These are phyloP conservation scores for Labeo rohita DNA, from an alignment of 2,113 vertebrate genomes.

Conservation along the genomic window DNA sequence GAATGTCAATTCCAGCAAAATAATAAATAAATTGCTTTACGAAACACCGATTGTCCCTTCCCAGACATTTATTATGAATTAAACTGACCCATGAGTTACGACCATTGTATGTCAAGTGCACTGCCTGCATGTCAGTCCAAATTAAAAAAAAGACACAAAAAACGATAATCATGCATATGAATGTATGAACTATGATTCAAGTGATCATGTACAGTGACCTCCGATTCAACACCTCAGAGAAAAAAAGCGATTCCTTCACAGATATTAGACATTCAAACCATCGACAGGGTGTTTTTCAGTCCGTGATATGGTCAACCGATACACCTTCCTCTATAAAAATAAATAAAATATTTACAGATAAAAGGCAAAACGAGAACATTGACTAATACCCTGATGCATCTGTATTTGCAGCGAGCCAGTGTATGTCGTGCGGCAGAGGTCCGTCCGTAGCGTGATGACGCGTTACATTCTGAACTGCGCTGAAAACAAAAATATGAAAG, in stretches of 20 bases:
- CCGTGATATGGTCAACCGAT: slow-evolving; percentile 39
- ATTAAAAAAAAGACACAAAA: neutral
- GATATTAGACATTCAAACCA: slow-evolving; percentile 26
- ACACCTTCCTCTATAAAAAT: slow-evolving; percentile 49
- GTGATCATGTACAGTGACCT: slow-evolving; percentile 16
- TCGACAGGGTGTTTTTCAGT: neutral
- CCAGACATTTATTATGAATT: neutral
- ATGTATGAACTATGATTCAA: slow-evolving; percentile 8
- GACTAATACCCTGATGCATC: slow-evolving; percentile 35
- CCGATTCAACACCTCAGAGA: slow-evolving; percentile 5
- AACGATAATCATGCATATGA: slow-evolving; percentile 5
- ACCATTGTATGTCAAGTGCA: no score
- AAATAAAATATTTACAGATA: slow-evolving; percentile 55
- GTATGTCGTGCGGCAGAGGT: slow-evolving; percentile 18
- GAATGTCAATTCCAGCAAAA: neutral
- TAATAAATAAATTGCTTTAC: neutral
- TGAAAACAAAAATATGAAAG: neutral
- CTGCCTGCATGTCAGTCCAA: neutral
- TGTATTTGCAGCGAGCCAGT: slow-evolving; percentile 41
- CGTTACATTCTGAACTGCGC: slow-evolving; percentile 21
- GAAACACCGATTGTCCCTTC: neutral
- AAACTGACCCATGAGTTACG: neutral
- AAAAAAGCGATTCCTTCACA: slow-evolving; percentile 11
- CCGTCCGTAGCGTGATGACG: neutral
- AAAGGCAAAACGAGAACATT: slow-evolving; percentile 27